phyloP scores from a whole-genome alignment of 2,888 invertebrate genomes.

The Drosophila diplacantha region DNA sequence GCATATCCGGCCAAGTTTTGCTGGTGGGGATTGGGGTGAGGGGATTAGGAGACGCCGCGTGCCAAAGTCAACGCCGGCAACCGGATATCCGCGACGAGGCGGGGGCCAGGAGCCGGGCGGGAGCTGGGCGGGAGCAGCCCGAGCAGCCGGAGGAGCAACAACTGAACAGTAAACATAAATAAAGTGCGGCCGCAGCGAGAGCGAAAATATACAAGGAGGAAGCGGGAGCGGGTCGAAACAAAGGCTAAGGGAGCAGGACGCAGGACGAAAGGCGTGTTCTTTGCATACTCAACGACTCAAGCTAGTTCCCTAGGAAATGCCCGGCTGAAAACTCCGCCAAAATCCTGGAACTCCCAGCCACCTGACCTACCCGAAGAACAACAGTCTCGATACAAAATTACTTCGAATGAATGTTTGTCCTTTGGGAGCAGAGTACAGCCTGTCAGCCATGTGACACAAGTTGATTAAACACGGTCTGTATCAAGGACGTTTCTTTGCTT shows the following conservation, averaged over 20 bases:
- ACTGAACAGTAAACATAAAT: constrained; percentile 55
- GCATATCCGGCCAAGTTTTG: constrained; percentile 56
- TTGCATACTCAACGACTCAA: constrained; percentile 33
- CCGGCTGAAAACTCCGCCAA: constrained; percentile 4
- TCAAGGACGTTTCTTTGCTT: not conserved
- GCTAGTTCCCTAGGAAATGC: constrained; percentile 14
- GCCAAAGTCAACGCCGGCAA: constrained; percentile 57
- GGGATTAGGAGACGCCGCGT: constrained; percentile 50
- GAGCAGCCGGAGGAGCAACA: constrained; percentile 29
- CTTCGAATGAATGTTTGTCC: not conserved
- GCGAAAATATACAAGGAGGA: constrained; percentile 2
- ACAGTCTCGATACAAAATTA: not conserved
- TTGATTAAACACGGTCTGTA: not conserved
- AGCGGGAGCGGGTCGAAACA: constrained; percentile 8
- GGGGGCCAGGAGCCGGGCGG: constrained; percentile 13
- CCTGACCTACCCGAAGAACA: constrained; percentile 4
- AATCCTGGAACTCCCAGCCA: constrained; percentile 1
- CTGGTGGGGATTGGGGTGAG: constrained; percentile 11
- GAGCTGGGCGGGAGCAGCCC: no score
- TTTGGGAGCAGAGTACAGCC: not conserved
- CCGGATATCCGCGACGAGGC: constrained; percentile 53
- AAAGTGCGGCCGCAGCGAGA: constrained; percentile 42
- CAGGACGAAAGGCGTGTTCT: constrained; percentile 16
- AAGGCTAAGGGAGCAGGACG: constrained; percentile 6
- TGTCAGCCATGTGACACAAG: not conserved